Evolutionary conservation across 2,797 vertebrate genomes (phyloP), one percentile per base, ranked within the genome.

Genomic region (Rhynchonycteris naso): DNA sequence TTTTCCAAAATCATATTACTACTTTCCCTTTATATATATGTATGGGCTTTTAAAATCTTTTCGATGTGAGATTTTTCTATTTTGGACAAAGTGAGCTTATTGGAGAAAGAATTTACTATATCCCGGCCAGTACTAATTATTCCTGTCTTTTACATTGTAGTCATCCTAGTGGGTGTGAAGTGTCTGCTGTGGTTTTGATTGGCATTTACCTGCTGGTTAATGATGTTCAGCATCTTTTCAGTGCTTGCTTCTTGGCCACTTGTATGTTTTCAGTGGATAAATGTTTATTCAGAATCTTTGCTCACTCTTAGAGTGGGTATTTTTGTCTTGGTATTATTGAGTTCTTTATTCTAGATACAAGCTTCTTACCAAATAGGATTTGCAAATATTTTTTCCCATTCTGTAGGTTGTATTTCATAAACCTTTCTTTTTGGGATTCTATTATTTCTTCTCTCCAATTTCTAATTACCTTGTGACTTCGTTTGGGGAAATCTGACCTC

Each of bases 361-460:
- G 28, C 65, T 47, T 72, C 22, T 59, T 92, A 50, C 47, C 16
- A 63, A 43, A 75, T 63, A 43, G 76, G 10, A 75, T 88, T 90
- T 59, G 5, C 22, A 93, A 81, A 22, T 76, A 43, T 81, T 71
- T 69, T 81, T 91, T 83, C n/a, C 28, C 7, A 76, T 90, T 83
- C 52, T 66, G 16, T 52, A 79, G 47, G 11, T 80, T 83, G n/a
- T 74, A 28, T 86, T 92, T 92, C 26, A n/a, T 82, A 71, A 52
- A 88, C 38, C 50, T 80, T 85, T 88, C 24, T 95, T 93, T 94
- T 65, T 63, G 61, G 75, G 38, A 80, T 61, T 94, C 50, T 76
- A 16, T 54, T 78, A 4, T 61, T 94, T 10, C n/a, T 84, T 85
- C 13, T 88, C 15, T 93, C 28, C 24, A 14, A 47, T 71, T 86